Conservation (phyloP, 2,113 vertebrate genomes). For the Hemicordylus capensis region DNA sequence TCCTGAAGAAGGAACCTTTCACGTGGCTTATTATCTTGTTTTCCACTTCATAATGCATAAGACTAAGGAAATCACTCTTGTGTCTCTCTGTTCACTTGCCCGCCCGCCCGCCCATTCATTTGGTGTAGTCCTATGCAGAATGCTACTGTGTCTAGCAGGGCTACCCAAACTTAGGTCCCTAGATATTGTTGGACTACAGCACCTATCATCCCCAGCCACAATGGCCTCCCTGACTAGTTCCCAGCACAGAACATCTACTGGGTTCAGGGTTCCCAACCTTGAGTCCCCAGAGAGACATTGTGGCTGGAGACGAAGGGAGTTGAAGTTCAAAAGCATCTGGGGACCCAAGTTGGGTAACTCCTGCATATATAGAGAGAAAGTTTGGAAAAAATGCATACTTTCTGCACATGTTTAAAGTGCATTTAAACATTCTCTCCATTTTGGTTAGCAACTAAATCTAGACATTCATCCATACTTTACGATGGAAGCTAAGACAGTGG, state of each 20-base stretch:
- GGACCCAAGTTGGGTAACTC: too few relatives aligned
- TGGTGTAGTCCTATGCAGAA: background rate
- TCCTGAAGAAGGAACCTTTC: conserved; percentile 29
- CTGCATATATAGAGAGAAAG: too few relatives aligned
- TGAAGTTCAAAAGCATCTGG: conserved; percentile 34
- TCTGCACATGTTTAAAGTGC: background rate
- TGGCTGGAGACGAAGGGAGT: too few relatives aligned
- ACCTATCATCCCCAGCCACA: too few relatives aligned
- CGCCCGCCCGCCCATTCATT: background rate
- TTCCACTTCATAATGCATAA: conserved; percentile 19
- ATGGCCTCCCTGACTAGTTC: too few relatives aligned
- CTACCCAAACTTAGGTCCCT: too few relatives aligned
- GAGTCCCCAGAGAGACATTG: too few relatives aligned
- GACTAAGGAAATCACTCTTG: conserved; percentile 32
- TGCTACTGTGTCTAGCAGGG: background rate
- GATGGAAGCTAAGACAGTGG: too few relatives aligned
- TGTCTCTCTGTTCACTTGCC: background rate
- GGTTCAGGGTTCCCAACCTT: too few relatives aligned
- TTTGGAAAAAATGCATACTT: conserved; percentile 35
- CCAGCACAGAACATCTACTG: too few relatives aligned
- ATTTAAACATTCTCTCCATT: conserved; percentile 9
- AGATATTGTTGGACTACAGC: too few relatives aligned
- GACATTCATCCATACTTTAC: too few relatives aligned
- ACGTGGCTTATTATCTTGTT: conserved; percentile 47
- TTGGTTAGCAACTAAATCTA: background rate